phyloP scores from a whole-genome alignment of 1,140 invertebrate genomes.

The Heliconius hermathena region DNA sequence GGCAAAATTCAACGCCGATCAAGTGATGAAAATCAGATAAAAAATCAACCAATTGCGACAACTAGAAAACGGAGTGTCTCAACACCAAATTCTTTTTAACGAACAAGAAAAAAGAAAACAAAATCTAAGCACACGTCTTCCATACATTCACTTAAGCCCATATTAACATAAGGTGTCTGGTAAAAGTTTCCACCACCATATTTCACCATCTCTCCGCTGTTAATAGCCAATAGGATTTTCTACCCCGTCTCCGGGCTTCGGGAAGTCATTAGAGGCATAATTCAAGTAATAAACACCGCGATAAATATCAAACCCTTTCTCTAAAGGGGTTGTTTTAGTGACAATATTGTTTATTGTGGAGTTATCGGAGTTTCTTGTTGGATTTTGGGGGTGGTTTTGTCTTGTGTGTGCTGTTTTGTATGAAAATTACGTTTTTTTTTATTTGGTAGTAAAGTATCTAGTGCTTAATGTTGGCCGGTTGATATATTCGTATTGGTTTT shows the following conservation, averaged over 20 bases:
- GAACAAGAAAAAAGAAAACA: too few relatives aligned
- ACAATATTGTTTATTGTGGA: constrained; percentile 38
- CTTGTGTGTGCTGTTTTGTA: neutral
- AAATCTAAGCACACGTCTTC: too few relatives aligned
- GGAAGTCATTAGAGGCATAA: constrained; percentile 78
- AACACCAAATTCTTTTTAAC: too few relatives aligned
- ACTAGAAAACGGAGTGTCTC: too few relatives aligned
- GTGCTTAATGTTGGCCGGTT: too few relatives aligned
- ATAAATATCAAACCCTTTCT: constrained; percentile 75
- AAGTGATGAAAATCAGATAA: too few relatives aligned
- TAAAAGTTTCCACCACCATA: constrained; percentile 57
- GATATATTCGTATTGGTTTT: too few relatives aligned
- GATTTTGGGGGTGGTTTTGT: neutral
- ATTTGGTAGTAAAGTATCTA: too few relatives aligned
- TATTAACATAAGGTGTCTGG: constrained; percentile 67
- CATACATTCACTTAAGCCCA: neutral
- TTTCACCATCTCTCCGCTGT: constrained; percentile 69
- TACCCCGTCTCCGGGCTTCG: constrained; percentile 58
- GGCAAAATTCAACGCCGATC: too few relatives aligned
- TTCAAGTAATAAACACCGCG: constrained; percentile 79
- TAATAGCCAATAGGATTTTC: constrained; percentile 80
- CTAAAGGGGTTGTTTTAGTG: constrained; percentile 34
- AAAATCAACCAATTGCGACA: too few relatives aligned
- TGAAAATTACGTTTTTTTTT: neutral
- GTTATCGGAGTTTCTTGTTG: constrained; percentile 36